Evolutionary conservation across 1,140 invertebrate species (phyloP), one percentile per base, ranked within the genome.

Genomic region (Drosophila athabasca): DNA sequence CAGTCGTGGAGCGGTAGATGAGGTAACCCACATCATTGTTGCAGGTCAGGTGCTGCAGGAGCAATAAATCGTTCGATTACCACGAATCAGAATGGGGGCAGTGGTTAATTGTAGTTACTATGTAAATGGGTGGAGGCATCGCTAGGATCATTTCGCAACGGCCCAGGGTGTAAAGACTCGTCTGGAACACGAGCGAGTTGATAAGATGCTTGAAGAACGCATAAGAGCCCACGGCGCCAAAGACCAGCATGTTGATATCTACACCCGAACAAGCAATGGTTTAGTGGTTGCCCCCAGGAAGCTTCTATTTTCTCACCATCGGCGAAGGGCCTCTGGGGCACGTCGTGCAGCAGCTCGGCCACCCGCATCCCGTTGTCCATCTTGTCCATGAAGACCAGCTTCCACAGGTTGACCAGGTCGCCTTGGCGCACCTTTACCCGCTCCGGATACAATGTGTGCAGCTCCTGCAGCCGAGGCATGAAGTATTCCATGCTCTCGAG

Each of bases 401-500:
- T 94, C 92, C 93, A 93, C 74, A 94, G 91, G 22, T 85, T 91
- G 62, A 94, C 92, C 55, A 94, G 93, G 72, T 94, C 93, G n/a
- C 90, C 93, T 0, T 80, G 72, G 5, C 57, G 71, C 8, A 92
- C 90, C 44, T 91, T 90, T 0, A 88, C 90, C 0, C 90, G 80
- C 22, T 90, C 84, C 3, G 90, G 90, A 49, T 91, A 91, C 8
- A 90, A 22, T 0, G 71, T 39, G 48, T 90, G 90, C 3, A 91
- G 46, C 43, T 90, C 90, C 13, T 88, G 65, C 0, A 84, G 53
- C 3, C 58, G 71, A 0, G 79, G 76, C 74, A 90, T 70, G 39
- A 91, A 93, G 61, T 93, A 78, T 29, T 91, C 91, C 58, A 92
- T 92, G 35, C 76, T 67, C 79, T 93, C 93, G 72, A 92, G 92